These are phyloP conservation scores for Callipepla squamata DNA, from an alignment of 2,113 vertebrate genomes.

Conservation along the genomic window DNA sequence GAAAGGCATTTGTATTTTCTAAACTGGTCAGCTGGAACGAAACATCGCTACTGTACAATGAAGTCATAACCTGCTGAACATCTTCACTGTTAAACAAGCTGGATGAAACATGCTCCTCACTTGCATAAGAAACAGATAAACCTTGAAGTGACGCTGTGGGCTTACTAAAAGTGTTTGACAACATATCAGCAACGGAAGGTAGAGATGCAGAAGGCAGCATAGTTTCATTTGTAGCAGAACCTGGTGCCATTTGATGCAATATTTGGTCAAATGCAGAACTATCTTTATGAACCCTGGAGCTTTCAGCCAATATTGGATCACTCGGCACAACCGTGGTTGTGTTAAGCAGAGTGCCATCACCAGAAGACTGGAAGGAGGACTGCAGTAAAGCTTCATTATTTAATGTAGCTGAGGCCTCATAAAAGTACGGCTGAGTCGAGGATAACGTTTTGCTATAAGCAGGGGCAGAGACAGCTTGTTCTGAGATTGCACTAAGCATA, in stretches of 20 bases:
- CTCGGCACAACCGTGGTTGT: constrained; percentile 63
- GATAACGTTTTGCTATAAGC: constrained; percentile 75
- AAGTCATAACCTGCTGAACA: constrained; percentile 66
- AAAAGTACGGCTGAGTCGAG: constrained; percentile 70
- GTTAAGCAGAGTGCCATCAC: constrained; percentile 69
- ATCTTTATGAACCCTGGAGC: constrained; percentile 66
- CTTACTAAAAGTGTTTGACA: constrained; percentile 61
- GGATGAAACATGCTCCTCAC: constrained; percentile 66
- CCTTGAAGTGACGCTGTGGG: constrained; percentile 65
- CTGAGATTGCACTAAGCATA: constrained; percentile 73
- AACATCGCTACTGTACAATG: constrained; percentile 58
- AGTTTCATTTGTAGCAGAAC: constrained; percentile 69
- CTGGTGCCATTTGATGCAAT: constrained; percentile 65
- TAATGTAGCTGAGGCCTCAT: constrained; percentile 74
- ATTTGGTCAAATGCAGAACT: constrained; percentile 74
- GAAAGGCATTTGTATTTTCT: constrained; percentile 59
- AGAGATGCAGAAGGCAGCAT: constrained; percentile 60
- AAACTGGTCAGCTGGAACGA: constrained; percentile 63
- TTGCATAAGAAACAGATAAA: constrained; percentile 68
- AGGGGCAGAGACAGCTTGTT: constrained; percentile 71
- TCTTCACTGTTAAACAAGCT: constrained; percentile 69
- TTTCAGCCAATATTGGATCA: constrained; percentile 71
- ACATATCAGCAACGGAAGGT: constrained; percentile 30
- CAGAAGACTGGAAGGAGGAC: constrained; percentile 74
- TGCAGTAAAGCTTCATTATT: constrained; percentile 74